Evolutionary conservation across 2,888 invertebrate species (phyloP), one percentile per base, ranked within the genome.

Genomic region (Pharmacophagus antenor): DNA sequence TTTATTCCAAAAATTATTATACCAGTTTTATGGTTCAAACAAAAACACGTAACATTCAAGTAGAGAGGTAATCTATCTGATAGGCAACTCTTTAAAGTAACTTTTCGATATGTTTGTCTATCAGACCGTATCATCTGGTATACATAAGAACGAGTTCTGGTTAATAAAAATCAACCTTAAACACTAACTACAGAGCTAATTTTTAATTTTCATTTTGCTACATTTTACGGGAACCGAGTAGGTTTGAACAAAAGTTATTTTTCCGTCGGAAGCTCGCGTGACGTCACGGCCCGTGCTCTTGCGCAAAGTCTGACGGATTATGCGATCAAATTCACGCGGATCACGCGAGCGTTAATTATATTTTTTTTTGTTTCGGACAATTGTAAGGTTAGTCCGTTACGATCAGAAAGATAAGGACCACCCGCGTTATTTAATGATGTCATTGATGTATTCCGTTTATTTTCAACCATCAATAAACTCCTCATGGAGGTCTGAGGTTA

Each of bases 231-330:
- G 56, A 56, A 48, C 27, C 48, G 51, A 23, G 52, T 53, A 21
- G 25, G 18, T 53, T 22, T 31, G 67, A 65, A 67, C 68, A 69
- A 74, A 72, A 72, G 70, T 70, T 67, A 66, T 72, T 67, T 73
- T 69, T 69, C 69, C 69, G 75, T 67, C 76, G 73, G 76, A 73
- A 72, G 75, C 69, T 79, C 72, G 80, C 80, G 80, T 80, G 80
- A 77, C 74, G 78, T 78, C 79, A 77, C 79, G 80, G 72, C 70
- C 62, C 51, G 56, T 77, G 78, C 77, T 74, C 74, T 63, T 68
- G 73, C 71, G 70, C 75, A 68, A 68, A 71, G 72, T 70, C 73
- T 74, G 79, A 80, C 76, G 80, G 79, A 79, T 79, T 78, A 72
- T 74, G 70, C 71, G 68, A 69, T 72, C 71, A 73, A 75, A 77